Base-by-base conservation (phyloP, 2,888 invertebrate genomes). In the Pterostichus madidus region DNA sequence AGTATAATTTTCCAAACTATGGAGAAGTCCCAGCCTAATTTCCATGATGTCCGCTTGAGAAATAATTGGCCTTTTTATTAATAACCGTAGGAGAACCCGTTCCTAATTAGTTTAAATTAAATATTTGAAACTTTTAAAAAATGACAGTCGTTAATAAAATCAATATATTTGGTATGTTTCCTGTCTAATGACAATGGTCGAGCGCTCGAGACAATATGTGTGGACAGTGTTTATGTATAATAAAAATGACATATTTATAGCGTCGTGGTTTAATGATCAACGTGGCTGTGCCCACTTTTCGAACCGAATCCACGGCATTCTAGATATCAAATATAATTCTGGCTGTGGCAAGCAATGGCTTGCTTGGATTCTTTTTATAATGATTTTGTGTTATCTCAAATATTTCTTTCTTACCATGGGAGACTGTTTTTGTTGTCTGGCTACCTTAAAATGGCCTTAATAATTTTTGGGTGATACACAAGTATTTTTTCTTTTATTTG, bases 211-310 rank as follows among this genome's bases (percentile, higher is more conserved):
- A 52, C 35, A 71, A 81, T 75, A 76, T 61, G 76, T 81, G 56
- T 46, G 44, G 75, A 82, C 75, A 68, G 35, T 64, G 44, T 82
- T 75, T 75, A 75, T 82, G 81, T 61, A 76, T 82, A 82, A 82
- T 82, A 82, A 82, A 76, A 76, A 82, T 82, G 81, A 82, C 81
- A 82, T 82, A 82, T 82, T 82, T 82, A 82, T 82, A 73, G 80
- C 80, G 35, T 15, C 44, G 56, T 53, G 52, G 31, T 49, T 80
- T 80, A 71, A 80, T 56, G 80, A 80, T 68, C 52, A 71, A 71
- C 46, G 44, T 39, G 71, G 44, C 39, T 71, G 71, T 46, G 56
- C 71, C 56, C 80, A 71, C 71, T 71, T 71, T 75, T 71, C 68
- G 68, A 64, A 78, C 77, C 8, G 39, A 39, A 24, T 79, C 61